Conservation (phyloP, 2,888 invertebrate genomes). For the Cephus pulcher region DNA sequence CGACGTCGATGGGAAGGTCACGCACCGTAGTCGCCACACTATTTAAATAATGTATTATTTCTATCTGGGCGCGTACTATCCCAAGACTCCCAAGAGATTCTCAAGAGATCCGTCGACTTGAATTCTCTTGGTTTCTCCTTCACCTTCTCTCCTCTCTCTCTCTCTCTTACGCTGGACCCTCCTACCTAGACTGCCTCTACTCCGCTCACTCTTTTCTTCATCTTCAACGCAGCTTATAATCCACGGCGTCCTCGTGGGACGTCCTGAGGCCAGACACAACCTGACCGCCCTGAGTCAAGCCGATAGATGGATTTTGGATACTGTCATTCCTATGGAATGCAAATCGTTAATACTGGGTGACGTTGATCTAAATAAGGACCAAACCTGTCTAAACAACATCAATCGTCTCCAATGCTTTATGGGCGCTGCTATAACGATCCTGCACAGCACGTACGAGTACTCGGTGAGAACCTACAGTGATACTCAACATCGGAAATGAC, state of each 20-base stretch:
- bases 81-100: conserved; percentile 10
- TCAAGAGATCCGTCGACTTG: neutral
- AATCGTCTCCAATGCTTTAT: neutral
- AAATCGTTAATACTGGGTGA: conserved; percentile 2
- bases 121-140: conserved; percentile 2
- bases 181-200: neutral
- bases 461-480: neutral
- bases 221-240: neutral
- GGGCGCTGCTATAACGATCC: neutral
- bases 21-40: conserved; percentile 52
- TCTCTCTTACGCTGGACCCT: neutral
- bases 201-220: neutral
- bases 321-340: conserved; percentile 6
- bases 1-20: conserved; percentile 48
- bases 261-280: neutral
- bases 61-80: conserved; percentile 34
- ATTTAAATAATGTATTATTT: conserved; percentile 57
- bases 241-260: neutral
- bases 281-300: neutral
- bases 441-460: neutral
- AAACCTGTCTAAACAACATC: neutral
- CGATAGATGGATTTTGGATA: conserved; percentile 32
- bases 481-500: neutral
- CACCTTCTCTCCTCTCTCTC: neutral
- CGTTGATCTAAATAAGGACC: conserved; percentile 1